A percentile compares a stretch with the other conserved stretches of the same genome.
Evolutionary conservation across 64 coral and sea anemone species (phyloP).

Genomic region (Stylophora pistillata): DNA sequence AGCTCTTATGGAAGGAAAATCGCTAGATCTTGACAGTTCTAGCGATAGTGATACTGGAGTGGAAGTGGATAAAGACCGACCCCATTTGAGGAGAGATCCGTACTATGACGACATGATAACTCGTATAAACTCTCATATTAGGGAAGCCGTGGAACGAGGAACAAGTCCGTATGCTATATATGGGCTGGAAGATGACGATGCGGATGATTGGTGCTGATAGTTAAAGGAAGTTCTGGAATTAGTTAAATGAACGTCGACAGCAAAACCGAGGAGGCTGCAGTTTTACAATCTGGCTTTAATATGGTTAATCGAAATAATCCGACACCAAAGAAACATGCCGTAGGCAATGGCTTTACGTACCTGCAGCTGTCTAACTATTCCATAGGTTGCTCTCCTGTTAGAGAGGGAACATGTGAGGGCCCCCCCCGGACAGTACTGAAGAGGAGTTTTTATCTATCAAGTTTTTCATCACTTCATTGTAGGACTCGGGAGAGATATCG

Average conservation of each 20-base stretch:
- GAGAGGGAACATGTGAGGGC: too few relatives aligned
- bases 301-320: background rate
- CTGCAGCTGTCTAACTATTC: too few relatives aligned
- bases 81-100: background rate
- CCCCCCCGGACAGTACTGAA: too few relatives aligned
- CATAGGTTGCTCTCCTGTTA: too few relatives aligned
- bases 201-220: conserved; percentile 90
- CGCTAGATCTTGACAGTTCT: conserved; percentile 8
- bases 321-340: too few relatives aligned
- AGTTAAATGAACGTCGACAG: background rate
- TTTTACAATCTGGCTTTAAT: background rate
- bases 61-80: background rate
- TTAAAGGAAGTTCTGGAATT: background rate
- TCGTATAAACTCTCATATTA: conserved; percentile 81
- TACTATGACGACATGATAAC: conserved; percentile 97
- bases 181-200: conserved; percentile 89
- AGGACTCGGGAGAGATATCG: too few relatives aligned
- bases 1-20: conserved; percentile 19
- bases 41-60: conserved; percentile 21
- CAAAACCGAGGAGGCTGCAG: background rate
- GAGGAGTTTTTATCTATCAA: too few relatives aligned
- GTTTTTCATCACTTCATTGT: too few relatives aligned
- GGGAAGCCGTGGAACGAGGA: conserved; percentile 68
- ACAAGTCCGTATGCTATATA: conserved; percentile 94
- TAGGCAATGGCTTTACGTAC: too few relatives aligned